phyloP scores from a whole-genome alignment of 2,113 vertebrate species.

The Sapajus apella region DNA sequence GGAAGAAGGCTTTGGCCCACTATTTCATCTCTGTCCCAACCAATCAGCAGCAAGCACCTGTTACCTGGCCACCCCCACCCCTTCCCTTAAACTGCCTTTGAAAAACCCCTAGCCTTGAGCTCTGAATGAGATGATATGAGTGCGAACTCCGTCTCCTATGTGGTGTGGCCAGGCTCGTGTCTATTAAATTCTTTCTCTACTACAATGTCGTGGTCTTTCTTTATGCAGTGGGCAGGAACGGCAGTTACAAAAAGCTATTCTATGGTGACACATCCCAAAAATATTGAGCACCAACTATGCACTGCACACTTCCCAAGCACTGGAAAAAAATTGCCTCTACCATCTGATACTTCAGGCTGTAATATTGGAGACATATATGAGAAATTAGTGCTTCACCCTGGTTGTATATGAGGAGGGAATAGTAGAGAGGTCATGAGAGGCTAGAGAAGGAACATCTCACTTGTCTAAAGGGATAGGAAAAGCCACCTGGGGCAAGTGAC shows the following conservation, averaged over 20 bases:
- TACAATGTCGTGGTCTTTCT: too few species aligned
- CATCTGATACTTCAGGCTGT: neutral
- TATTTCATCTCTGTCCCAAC: too few species aligned
- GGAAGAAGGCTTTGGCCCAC: too few species aligned
- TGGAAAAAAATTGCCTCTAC: neutral
- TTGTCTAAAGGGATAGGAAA: neutral
- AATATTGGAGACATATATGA: fast-evolving
- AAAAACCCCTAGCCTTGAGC: too few species aligned
- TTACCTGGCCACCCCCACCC: too few species aligned
- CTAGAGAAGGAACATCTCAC: fast-evolving
- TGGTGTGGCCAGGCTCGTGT: too few species aligned
- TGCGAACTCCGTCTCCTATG: too few species aligned
- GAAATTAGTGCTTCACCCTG: neutral
- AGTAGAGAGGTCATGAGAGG: neutral
- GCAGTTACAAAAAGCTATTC: neutral
- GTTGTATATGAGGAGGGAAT: neutral
- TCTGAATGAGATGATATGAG: too few species aligned
- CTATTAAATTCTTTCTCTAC: too few species aligned
- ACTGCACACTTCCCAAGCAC: fast-evolving
- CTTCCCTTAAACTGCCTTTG: too few species aligned
- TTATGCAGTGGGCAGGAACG: too few species aligned
- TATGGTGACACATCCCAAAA: neutral
- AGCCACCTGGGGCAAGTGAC: neutral
- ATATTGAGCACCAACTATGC: neutral
- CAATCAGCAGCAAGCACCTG: too few species aligned